Base-by-base conservation (phyloP, 1,140 invertebrate genomes). In the Leptinotarsa texana region DNA sequence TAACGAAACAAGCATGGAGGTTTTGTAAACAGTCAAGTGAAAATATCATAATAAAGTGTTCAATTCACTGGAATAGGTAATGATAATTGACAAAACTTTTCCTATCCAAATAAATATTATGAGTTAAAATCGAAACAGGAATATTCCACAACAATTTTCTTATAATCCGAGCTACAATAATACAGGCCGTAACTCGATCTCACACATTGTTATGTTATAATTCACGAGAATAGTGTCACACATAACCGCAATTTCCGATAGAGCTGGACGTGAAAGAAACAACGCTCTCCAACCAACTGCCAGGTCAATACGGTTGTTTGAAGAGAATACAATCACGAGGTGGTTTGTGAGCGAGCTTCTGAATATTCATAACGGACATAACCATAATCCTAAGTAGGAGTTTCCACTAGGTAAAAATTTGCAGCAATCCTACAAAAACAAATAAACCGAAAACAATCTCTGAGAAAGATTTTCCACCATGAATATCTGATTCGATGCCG, bases 331-430 rank as follows among this genome's bases (percentile, higher is more conserved):
- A 75, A 75, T 75, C 69, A 49, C 74, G 72, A 72, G 74, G 62
- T 27, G 69, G 57, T 69, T 61, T 75, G 63, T 75, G 74, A 63
- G 67, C 48, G 51, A 70, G 51, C 61, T 74, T 63, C 13, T 76
- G 72, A 76, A 76, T 76, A 76, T 76, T 76, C 75, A 76, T 76
- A 62, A 73, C 66, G 42, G 18, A 74, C 62, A 69, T 76, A 69
- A 76, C 61, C 69, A 74, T 76, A 76, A 76, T 76, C 75, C 71
- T 24, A 61, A 17, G 15, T 69, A 57, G 68, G 69, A 76, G 48
- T 48, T 76, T 76, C 57, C 33, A 47, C 67, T 76, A 70, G 72
- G 72, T 76, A 74, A 76, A 74, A 76, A 76, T 72, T 71, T 76
- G 72, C 48, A 63, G 61, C 65, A 57, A 61, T 74, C 24, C 21